Evolutionary conservation across 2,888 invertebrate genomes (phyloP).

Genomic region (Halictus ligatus): DNA sequence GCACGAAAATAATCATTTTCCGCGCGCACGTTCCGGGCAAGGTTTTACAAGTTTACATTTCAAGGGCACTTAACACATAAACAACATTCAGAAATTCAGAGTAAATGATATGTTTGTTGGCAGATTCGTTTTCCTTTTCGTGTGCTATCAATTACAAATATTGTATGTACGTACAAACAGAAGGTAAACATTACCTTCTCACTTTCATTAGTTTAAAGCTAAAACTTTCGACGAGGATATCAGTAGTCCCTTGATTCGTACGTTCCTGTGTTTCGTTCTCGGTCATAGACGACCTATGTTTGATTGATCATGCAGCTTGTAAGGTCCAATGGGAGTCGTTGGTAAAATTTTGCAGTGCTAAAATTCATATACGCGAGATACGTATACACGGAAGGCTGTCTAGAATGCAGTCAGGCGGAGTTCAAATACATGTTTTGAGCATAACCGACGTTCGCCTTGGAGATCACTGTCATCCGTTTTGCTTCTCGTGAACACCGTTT

Average conservation of each 20-base stretch:
- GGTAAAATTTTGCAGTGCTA: slow-evolving; percentile 39
- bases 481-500: slow-evolving; percentile 79
- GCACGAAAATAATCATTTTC: slow-evolving; percentile 19
- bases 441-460: slow-evolving; percentile 40
- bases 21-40: slow-evolving; percentile 10
- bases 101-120: slow-evolving; percentile 66
- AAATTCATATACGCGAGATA: slow-evolving; percentile 33
- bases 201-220: slow-evolving; percentile 31
- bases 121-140: slow-evolving; percentile 52
- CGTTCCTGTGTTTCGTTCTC: slow-evolving; percentile 16
- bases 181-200: slow-evolving; percentile 23
- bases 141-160: slow-evolving; percentile 46
- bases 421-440: slow-evolving; percentile 67
- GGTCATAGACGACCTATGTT: slow-evolving; percentile 29
- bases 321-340: slow-evolving; percentile 21
- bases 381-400: slow-evolving; percentile 42
- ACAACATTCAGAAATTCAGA: slow-evolving; percentile 50
- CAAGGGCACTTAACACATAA: slow-evolving; percentile 60
- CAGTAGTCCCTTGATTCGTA: slow-evolving; percentile 4
- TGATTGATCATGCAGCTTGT: slow-evolving; percentile 29
- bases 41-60: slow-evolving; percentile 36
- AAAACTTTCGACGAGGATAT: slow-evolving; percentile 15
- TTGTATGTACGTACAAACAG: slow-evolving; percentile 30
- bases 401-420: slow-evolving; percentile 60
- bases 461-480: slow-evolving; percentile 78